Evolutionary conservation across 2,888 invertebrate species (phyloP).

Genomic region (Luperina nickerlii): DNA sequence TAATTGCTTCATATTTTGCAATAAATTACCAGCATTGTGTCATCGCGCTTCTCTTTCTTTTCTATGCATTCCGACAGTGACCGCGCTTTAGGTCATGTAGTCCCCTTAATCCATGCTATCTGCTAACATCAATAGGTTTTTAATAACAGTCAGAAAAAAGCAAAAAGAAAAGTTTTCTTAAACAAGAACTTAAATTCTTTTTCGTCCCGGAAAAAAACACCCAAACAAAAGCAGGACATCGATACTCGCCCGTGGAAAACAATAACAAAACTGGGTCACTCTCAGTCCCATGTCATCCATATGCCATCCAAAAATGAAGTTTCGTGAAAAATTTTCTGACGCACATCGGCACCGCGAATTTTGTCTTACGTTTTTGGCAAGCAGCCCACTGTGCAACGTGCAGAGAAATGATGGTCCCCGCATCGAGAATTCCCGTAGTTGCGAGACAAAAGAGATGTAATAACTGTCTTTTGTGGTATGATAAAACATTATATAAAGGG

Average conservation of each 20-base stretch:
- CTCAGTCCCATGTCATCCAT: conserved; percentile 16
- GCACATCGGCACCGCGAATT: conserved; percentile 53
- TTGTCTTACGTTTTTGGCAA: conserved; percentile 64
- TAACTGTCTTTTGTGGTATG: conserved; percentile 57
- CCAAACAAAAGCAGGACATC: neutral
- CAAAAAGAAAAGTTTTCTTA: neutral
- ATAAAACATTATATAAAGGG: conserved; percentile 39
- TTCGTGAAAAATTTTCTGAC: conserved; percentile 53
- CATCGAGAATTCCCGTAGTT: conserved; percentile 48
- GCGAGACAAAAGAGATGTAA: conserved; percentile 59
- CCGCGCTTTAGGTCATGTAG: too few relatives aligned
- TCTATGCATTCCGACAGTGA: too few relatives aligned
- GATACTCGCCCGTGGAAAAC: neutral
- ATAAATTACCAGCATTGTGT: too few relatives aligned
- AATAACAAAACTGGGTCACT: conserved; percentile 31
- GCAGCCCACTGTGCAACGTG: conserved; percentile 65
- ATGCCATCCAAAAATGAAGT: conserved; percentile 40
- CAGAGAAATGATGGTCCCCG: conserved; percentile 45
- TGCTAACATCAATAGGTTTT: too few relatives aligned
- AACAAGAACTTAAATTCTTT: neutral
- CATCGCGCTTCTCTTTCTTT: too few relatives aligned
- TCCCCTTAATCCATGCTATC: too few relatives aligned
- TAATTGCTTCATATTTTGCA: too few relatives aligned
- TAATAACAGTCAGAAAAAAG: neutral
- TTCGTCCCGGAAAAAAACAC: neutral